These are phyloP conservation scores for Drosophila ficusphila DNA, from an alignment of 1,140 invertebrate species.

Conservation along the genomic window DNA sequence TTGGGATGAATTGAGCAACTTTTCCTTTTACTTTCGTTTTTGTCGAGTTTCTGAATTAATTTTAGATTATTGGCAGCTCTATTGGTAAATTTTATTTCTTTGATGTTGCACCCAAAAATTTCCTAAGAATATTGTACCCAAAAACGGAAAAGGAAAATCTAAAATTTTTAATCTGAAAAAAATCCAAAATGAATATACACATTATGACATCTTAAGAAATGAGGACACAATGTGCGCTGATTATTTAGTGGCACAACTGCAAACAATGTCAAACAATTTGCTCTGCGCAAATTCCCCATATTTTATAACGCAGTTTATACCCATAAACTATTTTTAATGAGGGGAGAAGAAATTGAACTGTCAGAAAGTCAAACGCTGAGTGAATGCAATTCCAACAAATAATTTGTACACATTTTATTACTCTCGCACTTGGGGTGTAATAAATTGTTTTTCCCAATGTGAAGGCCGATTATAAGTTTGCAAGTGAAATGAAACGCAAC, in stretches of 20 bases:
- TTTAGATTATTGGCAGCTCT: slow-evolving; percentile 6
- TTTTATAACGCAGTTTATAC: background rate
- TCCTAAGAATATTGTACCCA: background rate
- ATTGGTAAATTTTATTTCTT: slow-evolving; percentile 28
- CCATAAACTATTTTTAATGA: slow-evolving; percentile 9
- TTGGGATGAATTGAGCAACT: slow-evolving; percentile 16
- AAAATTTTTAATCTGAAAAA: background rate
- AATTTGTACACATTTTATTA: slow-evolving; percentile 37
- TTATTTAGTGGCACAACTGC: slow-evolving; percentile 50
- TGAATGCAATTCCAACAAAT: slow-evolving; percentile 30
- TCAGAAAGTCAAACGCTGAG: slow-evolving; percentile 12
- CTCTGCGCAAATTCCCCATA: slow-evolving; percentile 29
- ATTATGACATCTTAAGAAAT: slow-evolving; percentile 43
- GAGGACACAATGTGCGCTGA: slow-evolving; percentile 61
- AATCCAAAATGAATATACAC: background rate
- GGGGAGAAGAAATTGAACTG: background rate
- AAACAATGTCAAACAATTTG: slow-evolving; percentile 40
- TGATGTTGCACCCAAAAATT: slow-evolving; percentile 34
- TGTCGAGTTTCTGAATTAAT: slow-evolving; percentile 10
- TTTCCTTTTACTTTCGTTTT: slow-evolving; percentile 34
- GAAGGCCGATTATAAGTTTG: slow-evolving; percentile 31
- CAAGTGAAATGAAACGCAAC: slow-evolving; percentile 51
- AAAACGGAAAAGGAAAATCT: background rate
- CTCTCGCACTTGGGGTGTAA: slow-evolving; percentile 32
- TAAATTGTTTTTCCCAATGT: slow-evolving; percentile 31